Conservation (phyloP, 2,888 invertebrate genomes). For the Oxyteleia sp. region DNA sequence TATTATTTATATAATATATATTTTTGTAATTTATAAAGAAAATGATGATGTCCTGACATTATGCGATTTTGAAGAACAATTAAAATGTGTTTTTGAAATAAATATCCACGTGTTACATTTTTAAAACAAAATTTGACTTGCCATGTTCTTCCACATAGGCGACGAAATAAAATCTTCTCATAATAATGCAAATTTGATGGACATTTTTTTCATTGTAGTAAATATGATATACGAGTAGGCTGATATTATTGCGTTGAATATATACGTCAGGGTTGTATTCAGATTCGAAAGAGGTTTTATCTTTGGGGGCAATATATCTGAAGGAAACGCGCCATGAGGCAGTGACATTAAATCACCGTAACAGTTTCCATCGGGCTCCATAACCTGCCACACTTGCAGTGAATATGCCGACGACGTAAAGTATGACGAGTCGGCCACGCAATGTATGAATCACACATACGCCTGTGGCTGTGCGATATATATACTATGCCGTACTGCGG, state of each 20-base stretch:
- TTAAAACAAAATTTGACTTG: too few relatives aligned
- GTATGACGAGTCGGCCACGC: constrained; percentile 38
- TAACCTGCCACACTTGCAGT: constrained; percentile 54
- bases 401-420: constrained; percentile 49
- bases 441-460: constrained; percentile 53
- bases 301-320: constrained; percentile 33
- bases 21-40: too few relatives aligned
- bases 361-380: constrained; percentile 45
- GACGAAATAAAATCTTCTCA: too few relatives aligned
- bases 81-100: too few relatives aligned
- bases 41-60: too few relatives aligned
- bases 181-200: too few relatives aligned
- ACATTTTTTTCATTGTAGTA: too few relatives aligned
- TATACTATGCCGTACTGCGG: constrained; percentile 9
- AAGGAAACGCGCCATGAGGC: constrained; percentile 28
- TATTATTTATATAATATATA: too few relatives aligned
- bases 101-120: too few relatives aligned
- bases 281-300: constrained; percentile 23
- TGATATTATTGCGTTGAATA: constrained; percentile 18
- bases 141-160: too few relatives aligned
- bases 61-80: too few relatives aligned
- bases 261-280: constrained; percentile 8
- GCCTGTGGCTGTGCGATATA: constrained; percentile 24
- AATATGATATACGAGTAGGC: constrained; percentile 6
- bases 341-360: constrained; percentile 44